Evolutionary conservation across 2,113 vertebrate species (phyloP), one percentile per base, ranked within the genome.

Genomic region (Eurystomus gularis): DNA sequence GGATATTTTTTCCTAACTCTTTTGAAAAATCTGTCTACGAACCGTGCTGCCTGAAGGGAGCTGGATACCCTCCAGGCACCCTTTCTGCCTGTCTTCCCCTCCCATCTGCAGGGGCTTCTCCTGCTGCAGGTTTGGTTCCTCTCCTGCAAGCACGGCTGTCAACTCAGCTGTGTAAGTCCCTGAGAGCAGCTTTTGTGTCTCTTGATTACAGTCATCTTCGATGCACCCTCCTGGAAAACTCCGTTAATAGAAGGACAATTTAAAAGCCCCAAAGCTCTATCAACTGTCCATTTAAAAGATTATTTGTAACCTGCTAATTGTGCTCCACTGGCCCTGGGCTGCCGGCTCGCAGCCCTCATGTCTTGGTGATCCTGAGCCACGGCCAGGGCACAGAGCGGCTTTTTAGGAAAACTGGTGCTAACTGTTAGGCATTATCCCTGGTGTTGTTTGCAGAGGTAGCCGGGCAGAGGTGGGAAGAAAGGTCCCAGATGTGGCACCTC

Each of bases 271-370:
- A 55, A 96, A 92, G 80, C 79, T 84, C 61, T 76, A 82, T 91
- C 84, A 86, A 21, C 76, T 86, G 75, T 60, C 86, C 72, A 75
- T 94, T 96, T 93, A 88, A 85, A 88, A 94, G 72, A 88, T 73
- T 48, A 96, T 95, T 81, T 95, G 82, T 66, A 90, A 93, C 84
- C 66, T 93, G 68, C 83, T 97, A 94, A 96, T 57, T 65, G 86
- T 91, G 82, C 58, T 95, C 79, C 35, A 15, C 80, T 70, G 60
- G 75, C 83, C 58, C 72, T 35, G 57, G 42, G 64, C 76, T 83
- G 79, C 62, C 31, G n/a, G 55, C 93, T 82, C 20, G 7, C 54
- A 84, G 72, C 61, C 69, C 93, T 68, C 23, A 55, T 33, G 52
- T 42, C 85, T 33, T 88, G 80, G 84, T 23, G 61, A 79, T 26